Evolutionary conservation across 2,113 vertebrate genomes (phyloP), one percentile per base, ranked within the genome.

Genomic region (Dasyurus viverrinus): DNA sequence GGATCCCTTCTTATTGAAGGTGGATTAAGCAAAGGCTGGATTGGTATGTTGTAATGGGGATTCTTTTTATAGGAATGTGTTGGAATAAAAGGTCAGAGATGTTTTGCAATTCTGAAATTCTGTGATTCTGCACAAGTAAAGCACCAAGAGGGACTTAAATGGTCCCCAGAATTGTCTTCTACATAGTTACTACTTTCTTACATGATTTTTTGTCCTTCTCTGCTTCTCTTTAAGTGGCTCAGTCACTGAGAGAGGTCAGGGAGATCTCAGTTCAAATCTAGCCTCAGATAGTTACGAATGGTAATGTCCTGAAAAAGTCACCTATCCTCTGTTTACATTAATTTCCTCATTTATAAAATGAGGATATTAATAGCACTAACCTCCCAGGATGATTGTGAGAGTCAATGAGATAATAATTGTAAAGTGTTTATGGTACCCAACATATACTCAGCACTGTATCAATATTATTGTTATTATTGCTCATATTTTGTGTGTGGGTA

Each of bases 191-290:
- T 19, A 50, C 48, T 91, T 89, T 90, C 93, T 93, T 93, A 90
- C 27, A 55, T 23, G 26, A 36, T 1, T 91, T 94, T 30, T 9
- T 94, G 26, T 68, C 55, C 30, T 94, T 36, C 2, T 89, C 55
- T 96, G 95, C 53, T 93, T 94, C 53, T 97, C 25, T 95, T 30
- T 90, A 91, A 46, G 60, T 93, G 92, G 14, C 14, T n/a, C 68
- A 22, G 36, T n/a, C 12, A 16, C n/a, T 22, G 9, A 19, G 36
- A 76, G 60, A 76, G 68, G 14, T n/a, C 68, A n/a, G 36, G 36
- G n/a, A 76, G 36, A 19, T 14, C 36, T n/a, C 4, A 76, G 68
- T 76, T 19, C 68, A 76, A 76, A 76, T 76, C 68, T n/a, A 76
- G 14, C 36, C 12, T 12, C 27, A 30, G 10, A 60, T 0, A 30